Percentiles rank a stretch among this genome's conserved stretches.
Evolutionary conservation across 1,140 invertebrate species (phyloP).

Genomic region (Pseudomyrmex sp.): DNA sequence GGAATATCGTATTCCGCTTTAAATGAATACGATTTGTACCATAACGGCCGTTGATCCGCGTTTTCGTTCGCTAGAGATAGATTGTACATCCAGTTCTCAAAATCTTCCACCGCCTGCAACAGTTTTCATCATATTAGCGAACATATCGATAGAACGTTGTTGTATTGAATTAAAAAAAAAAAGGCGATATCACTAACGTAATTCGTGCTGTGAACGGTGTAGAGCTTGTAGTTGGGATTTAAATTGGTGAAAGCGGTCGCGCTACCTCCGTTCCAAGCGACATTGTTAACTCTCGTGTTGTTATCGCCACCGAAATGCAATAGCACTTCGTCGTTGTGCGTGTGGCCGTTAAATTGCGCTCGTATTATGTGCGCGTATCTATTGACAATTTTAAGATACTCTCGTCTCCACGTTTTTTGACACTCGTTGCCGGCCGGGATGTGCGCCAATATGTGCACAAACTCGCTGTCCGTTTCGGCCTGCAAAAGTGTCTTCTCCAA

Average conservation of each 20-base stretch:
- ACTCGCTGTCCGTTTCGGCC: constrained; percentile 90
- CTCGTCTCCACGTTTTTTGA: constrained; percentile 88
- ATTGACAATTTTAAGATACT: constrained; percentile 87
- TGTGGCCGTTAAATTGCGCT: constrained; percentile 93
- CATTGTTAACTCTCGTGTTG: constrained; percentile 85
- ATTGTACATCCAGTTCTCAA: constrained; percentile 91
- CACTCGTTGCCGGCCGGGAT: constrained; percentile 91
- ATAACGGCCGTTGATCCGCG: constrained; percentile 85
- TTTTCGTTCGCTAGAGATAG: constrained; percentile 90
- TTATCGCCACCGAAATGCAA: constrained; percentile 87
- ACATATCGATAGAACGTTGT: constrained; percentile 14
- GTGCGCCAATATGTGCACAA: constrained; percentile 94
- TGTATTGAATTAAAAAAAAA: not conserved
- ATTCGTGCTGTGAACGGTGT: constrained; percentile 87
- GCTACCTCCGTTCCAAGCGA: constrained; percentile 93
- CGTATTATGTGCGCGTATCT: constrained; percentile 89
- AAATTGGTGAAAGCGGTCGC: constrained; percentile 88
- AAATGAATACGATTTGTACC: constrained; percentile 90
- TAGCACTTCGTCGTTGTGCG: constrained; percentile 91
- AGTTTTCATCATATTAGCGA: constrained; percentile 3
- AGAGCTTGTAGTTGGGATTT: constrained; percentile 94
- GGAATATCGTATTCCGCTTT: constrained; percentile 87
- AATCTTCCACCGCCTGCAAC: constrained; percentile 88
- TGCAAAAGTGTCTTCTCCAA: constrained; percentile 88
- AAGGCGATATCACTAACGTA: constrained; percentile 85